Conservation (phyloP, 2,113 vertebrate genomes). For the Catharus bicknelli region DNA sequence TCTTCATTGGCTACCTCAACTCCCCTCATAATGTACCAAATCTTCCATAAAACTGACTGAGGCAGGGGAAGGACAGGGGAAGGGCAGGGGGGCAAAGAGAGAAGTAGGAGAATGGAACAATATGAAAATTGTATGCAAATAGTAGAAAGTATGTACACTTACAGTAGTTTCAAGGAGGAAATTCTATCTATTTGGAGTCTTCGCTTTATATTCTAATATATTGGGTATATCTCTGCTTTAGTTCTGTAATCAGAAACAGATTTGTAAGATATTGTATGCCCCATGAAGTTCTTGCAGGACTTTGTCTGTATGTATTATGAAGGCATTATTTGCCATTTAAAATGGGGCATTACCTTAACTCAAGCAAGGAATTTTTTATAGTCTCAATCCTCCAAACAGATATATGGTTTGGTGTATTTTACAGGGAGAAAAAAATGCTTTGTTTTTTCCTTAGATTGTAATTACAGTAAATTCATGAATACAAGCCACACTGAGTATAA, state of each 20-base stretch:
- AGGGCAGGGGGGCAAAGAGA: rapidly evolving
- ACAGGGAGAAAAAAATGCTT: not conserved
- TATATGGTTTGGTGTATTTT: not conserved
- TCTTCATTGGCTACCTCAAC: not conserved
- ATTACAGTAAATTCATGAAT: not conserved
- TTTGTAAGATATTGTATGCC: not conserved
- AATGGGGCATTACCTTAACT: not conserved
- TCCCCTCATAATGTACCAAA: not conserved
- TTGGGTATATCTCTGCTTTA: not conserved
- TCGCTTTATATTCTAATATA: not conserved
- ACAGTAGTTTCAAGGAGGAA: not conserved
- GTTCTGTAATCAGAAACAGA: not conserved
- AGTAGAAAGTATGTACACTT: not conserved
- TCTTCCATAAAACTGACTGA: not conserved
- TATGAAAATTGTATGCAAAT: not conserved
- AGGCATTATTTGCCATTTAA: not conserved
- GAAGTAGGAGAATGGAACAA: not conserved
- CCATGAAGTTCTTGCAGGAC: not conserved
- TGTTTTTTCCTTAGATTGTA: not conserved
- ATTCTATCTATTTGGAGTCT: not conserved
- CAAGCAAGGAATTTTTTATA: not conserved
- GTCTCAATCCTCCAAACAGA: not conserved
- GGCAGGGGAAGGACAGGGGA: rapidly evolving
- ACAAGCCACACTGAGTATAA: too few relatives aligned
- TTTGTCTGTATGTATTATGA: not conserved